Conservation (phyloP, 2,797 vertebrate genomes). For the Neosilurus hyrtlii region DNA sequence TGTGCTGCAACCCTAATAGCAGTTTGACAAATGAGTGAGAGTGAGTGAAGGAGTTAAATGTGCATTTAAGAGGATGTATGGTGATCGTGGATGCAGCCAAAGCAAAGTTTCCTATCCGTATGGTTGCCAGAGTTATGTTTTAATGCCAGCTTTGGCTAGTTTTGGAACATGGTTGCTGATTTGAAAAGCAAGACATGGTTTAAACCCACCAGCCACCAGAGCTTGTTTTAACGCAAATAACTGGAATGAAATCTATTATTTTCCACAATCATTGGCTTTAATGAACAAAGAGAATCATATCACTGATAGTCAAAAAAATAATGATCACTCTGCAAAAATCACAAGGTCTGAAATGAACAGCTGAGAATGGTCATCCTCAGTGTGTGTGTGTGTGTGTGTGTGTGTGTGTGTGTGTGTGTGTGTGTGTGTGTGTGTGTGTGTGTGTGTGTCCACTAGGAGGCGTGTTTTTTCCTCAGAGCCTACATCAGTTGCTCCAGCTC, state of each 20-base stretch:
- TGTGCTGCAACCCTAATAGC: no score
- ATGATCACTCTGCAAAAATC: background rate
- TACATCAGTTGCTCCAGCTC: slow-evolving; percentile 37
- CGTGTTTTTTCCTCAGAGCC: slow-evolving; percentile 55
- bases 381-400: slow-evolving; percentile 1
- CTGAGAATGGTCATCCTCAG: background rate
- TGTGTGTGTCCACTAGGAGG: slow-evolving; percentile 58
- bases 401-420: background rate
- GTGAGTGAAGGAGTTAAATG: background rate
- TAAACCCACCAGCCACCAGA: background rate
- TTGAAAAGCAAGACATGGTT: background rate
- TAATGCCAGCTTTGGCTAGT: background rate
- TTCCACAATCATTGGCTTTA: background rate
- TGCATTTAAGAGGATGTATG: background rate
- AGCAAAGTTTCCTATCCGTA: background rate
- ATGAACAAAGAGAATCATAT: background rate
- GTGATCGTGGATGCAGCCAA: background rate
- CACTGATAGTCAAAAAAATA: background rate
- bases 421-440: background rate
- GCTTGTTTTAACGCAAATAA: background rate
- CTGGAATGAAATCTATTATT: background rate
- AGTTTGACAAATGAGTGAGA: no score
- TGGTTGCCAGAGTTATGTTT: background rate
- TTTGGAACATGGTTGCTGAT: background rate
- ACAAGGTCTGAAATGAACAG: background rate